Percentiles rank a stretch among this genome's conserved stretches.
Evolutionary conservation across 2,113 vertebrate species (phyloP).

Genomic region (Poeciliopsis occidentalis): DNA sequence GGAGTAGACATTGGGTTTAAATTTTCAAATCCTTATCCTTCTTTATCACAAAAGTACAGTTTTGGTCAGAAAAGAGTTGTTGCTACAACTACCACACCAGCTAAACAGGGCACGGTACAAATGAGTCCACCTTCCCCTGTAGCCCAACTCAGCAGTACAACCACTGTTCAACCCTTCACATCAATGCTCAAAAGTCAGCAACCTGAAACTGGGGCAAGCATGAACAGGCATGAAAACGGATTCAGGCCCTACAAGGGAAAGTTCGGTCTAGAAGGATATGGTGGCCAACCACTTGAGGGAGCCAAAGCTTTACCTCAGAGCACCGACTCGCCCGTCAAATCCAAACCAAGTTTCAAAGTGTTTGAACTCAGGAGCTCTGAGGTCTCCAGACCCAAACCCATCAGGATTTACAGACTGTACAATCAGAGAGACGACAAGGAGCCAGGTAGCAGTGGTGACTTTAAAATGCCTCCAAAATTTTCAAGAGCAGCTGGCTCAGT

Average conservation of each 20-base stretch:
- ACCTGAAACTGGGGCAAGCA: background rate
- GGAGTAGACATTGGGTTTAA: background rate
- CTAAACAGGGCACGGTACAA: background rate
- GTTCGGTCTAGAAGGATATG: conserved; percentile 21
- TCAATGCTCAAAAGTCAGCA: background rate
- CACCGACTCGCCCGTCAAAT: background rate
- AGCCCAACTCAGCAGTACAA: background rate
- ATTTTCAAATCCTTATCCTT: background rate
- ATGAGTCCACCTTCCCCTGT: background rate
- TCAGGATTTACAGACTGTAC: conserved; percentile 10
- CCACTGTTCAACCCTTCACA: background rate
- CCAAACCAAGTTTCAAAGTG: background rate
- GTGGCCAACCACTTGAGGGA: conserved; percentile 37
- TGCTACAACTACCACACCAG: background rate
- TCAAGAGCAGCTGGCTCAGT: background rate
- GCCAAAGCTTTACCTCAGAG: conserved; percentile 20
- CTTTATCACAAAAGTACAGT: conserved; percentile 44
- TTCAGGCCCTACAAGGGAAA: conserved; percentile 11
- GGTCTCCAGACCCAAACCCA: conserved; percentile 4
- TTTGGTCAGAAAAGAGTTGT: conserved; percentile 40
- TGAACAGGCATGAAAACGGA: background rate
- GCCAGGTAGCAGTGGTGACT: background rate
- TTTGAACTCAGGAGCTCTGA: background rate
- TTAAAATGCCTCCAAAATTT: background rate
- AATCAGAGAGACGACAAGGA: conserved; percentile 6